Conservation (phyloP, 2,113 vertebrate species). For the Typhlomys cinereus region DNA sequence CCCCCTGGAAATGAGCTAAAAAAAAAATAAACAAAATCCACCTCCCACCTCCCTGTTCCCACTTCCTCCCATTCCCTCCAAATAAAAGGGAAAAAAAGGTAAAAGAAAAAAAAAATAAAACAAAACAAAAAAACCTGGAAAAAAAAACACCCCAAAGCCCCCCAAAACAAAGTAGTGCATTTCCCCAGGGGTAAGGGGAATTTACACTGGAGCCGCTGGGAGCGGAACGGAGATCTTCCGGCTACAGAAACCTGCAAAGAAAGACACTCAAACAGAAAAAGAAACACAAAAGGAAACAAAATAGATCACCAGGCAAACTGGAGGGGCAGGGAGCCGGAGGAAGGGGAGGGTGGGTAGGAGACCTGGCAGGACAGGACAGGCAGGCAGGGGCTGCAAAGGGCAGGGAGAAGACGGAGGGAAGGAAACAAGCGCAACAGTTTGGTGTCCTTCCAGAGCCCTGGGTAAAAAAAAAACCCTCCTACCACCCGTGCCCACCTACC, state of each 20-base stretch:
- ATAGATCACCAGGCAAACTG: constrained; percentile 80
- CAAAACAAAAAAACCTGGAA: constrained; percentile 61
- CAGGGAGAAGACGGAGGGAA: constrained; percentile 77
- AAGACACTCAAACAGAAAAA: constrained; percentile 84
- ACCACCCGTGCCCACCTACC: constrained; percentile 74
- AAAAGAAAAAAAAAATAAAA: constrained; percentile 71
- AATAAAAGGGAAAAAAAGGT: constrained; percentile 76
- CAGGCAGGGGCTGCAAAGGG: constrained; percentile 70
- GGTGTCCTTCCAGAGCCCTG: constrained; percentile 81
- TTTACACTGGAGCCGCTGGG: constrained; percentile 80
- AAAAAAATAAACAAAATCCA: constrained; percentile 82
- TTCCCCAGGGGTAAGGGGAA: constrained; percentile 76
- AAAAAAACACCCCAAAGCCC: constrained; percentile 68
- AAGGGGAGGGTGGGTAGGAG: constrained; percentile 45
- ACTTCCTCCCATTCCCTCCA: constrained; percentile 81
- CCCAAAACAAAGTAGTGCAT: constrained; percentile 81
- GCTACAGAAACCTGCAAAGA: constrained; percentile 83
- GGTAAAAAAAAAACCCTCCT: constrained; percentile 72
- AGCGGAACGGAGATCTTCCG: constrained; percentile 77
- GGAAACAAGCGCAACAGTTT: constrained; percentile 79
- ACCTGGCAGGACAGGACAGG: constrained; percentile 76
- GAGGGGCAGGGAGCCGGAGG: constrained; percentile 66
- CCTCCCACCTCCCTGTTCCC: constrained; percentile 78
- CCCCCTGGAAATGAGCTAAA: constrained; percentile 81
- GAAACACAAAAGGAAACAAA: constrained; percentile 83